These are phyloP conservation scores for Paraplagusia blochii DNA, from an alignment of 2,113 vertebrate species.

Conservation along the genomic window DNA sequence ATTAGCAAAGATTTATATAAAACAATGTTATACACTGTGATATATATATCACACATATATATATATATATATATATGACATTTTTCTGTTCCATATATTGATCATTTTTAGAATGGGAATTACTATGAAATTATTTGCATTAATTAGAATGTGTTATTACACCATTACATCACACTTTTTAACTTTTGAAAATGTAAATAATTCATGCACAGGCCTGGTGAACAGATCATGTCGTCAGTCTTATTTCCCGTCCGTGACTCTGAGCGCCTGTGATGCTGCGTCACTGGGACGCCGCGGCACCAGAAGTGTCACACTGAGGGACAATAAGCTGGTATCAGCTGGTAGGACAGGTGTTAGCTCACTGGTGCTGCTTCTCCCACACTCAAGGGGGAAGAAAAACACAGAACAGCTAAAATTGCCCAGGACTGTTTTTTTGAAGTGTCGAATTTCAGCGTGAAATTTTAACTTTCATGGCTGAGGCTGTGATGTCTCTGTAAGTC, in stretches of 20 bases:
- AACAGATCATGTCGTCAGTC: slow-evolving; percentile 8
- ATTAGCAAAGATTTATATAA: no score
- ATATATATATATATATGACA: no score
- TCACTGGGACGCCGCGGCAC: slow-evolving; percentile 34
- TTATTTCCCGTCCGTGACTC: slow-evolving; percentile 12
- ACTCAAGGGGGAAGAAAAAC: slow-evolving; percentile 5
- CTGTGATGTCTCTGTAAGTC: no score
- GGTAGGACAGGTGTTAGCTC: slow-evolving; percentile 52
- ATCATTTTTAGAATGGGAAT: no score
- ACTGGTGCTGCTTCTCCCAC: slow-evolving; percentile 5
- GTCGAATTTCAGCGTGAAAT: not conserved
- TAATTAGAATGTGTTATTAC: no score
- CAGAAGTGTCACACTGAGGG: slow-evolving; percentile 16
- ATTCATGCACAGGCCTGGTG: not conserved
- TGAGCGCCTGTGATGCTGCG: slow-evolving; percentile 18
- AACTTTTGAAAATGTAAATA: no score
- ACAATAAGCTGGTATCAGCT: slow-evolving; percentile 56
- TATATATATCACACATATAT: no score
- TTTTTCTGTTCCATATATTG: no score
- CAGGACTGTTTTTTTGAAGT: not conserved
- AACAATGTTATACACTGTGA: no score
- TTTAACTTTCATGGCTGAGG: no score
- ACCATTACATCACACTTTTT: no score
- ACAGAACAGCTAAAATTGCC: slow-evolving; percentile 13
- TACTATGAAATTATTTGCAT: no score